These are phyloP conservation scores for Puntigrus tetrazona DNA, from an alignment of 2,113 vertebrate species.

Conservation along the genomic window DNA sequence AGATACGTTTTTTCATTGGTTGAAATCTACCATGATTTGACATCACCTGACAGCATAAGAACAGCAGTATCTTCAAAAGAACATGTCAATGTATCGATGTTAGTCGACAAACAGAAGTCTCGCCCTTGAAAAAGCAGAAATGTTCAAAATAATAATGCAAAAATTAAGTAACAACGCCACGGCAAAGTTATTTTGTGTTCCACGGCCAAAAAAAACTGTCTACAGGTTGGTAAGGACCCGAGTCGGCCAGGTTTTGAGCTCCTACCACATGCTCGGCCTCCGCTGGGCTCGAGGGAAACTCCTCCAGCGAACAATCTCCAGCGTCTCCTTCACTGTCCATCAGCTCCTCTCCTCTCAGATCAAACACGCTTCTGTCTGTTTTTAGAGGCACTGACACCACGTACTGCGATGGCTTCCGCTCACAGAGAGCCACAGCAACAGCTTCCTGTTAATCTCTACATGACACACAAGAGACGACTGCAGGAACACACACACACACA, in stretches of 20 bases:
- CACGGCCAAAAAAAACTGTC: not conserved
- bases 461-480: not conserved
- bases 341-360: not conserved
- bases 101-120: not conserved
- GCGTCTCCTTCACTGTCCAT: constrained; percentile 23
- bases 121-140: not conserved
- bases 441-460: constrained; percentile 18
- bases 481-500: not conserved
- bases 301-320: not conserved
- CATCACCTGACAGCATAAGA: not conserved
- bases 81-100: not conserved
- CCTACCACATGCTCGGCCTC: constrained; percentile 22
- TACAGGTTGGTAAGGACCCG: not conserved
- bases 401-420: not conserved
- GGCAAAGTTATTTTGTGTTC: not conserved
- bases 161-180: too few relatives aligned
- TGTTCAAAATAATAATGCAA: too few relatives aligned
- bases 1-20: not conserved
- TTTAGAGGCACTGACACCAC: not conserved
- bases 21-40: not conserved
- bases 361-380: not conserved
- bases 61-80: not conserved
- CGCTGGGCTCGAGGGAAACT: not conserved
- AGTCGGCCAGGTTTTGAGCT: not conserved
- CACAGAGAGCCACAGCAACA: not conserved